Evolutionary conservation across 1,140 invertebrate species (phyloP).

Genomic region (Leptinotarsa lineolata): DNA sequence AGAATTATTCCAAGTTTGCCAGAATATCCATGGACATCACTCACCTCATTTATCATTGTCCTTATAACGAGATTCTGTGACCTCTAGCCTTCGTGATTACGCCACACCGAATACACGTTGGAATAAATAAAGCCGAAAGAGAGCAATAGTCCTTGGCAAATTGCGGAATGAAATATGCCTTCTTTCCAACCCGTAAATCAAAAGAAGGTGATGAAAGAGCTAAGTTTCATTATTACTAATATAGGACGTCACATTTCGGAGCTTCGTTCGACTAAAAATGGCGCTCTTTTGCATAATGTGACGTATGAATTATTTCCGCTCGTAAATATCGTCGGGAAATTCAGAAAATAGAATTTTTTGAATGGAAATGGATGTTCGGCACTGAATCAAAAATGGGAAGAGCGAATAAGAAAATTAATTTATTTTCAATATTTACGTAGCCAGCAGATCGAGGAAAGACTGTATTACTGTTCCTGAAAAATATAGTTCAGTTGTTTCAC

Average conservation of each 20-base stretch:
- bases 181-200: slow-evolving; percentile 12
- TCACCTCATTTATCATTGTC: too few relatives aligned
- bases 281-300: slow-evolving; percentile 13
- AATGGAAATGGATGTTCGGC: background rate
- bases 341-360: slow-evolving; percentile 9
- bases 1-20: too few relatives aligned
- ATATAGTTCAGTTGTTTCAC: too few relatives aligned
- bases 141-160: background rate
- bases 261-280: slow-evolving; percentile 7
- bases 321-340: slow-evolving; percentile 9
- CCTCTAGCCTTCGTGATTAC: too few relatives aligned
- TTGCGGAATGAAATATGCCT: slow-evolving; percentile 12
- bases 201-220: slow-evolving; percentile 11
- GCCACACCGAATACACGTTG: background rate
- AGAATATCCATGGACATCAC: too few relatives aligned
- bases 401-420: too few relatives aligned
- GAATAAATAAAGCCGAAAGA: slow-evolving; percentile 2
- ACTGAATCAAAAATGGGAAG: background rate
- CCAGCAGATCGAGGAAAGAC: too few relatives aligned
- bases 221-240: slow-evolving; percentile 21
- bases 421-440: too few relatives aligned
- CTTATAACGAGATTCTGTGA: too few relatives aligned
- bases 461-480: too few relatives aligned
- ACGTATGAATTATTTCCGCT: slow-evolving; percentile 10
- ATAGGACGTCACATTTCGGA: slow-evolving; percentile 18